Percentiles rank a stretch among this genome's conserved stretches.
These are phyloP conservation scores for Antidorcas marsupialis DNA, from an alignment of 2,113 vertebrate genomes.

Conservation along the genomic window DNA sequence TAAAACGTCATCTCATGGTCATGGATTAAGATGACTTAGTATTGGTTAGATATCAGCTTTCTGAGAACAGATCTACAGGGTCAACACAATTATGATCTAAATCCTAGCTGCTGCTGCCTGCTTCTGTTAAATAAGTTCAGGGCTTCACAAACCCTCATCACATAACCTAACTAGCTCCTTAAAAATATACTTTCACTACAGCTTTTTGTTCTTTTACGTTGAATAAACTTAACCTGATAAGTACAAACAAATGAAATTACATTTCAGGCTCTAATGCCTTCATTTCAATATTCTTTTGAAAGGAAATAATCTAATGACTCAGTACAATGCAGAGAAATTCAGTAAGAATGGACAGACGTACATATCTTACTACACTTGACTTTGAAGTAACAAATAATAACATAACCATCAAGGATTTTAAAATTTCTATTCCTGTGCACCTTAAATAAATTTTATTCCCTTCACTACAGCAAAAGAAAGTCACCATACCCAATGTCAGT, in stretches of 20 bases:
- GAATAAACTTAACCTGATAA: conserved; percentile 30
- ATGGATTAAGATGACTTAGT: neutral
- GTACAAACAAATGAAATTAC: neutral
- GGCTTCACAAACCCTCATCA: neutral
- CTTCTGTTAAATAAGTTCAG: neutral
- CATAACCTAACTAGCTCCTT: neutral
- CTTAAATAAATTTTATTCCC: conserved; percentile 12
- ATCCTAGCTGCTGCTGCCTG: neutral
- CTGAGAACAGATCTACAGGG: neutral
- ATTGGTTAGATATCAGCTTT: neutral
- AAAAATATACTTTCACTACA: neutral
- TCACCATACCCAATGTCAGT: conserved; percentile 92
- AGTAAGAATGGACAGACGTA: neutral
- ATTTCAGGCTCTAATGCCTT: conserved; percentile 2
- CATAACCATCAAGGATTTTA: conserved; percentile 18
- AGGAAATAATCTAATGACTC: conserved; percentile 13
- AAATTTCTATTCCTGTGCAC: neutral
- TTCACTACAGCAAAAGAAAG: conserved; percentile 25
- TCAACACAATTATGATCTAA: neutral
- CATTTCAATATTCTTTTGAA: conserved; percentile 28
- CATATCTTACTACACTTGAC: neutral
- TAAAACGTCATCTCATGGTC: neutral
- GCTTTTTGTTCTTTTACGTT: neutral
- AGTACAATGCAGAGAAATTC: conserved; percentile 22
- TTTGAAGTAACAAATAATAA: conserved; percentile 34